Base-by-base conservation (phyloP, 2,888 invertebrate species). In the Thecocarcelia acutangulata region DNA sequence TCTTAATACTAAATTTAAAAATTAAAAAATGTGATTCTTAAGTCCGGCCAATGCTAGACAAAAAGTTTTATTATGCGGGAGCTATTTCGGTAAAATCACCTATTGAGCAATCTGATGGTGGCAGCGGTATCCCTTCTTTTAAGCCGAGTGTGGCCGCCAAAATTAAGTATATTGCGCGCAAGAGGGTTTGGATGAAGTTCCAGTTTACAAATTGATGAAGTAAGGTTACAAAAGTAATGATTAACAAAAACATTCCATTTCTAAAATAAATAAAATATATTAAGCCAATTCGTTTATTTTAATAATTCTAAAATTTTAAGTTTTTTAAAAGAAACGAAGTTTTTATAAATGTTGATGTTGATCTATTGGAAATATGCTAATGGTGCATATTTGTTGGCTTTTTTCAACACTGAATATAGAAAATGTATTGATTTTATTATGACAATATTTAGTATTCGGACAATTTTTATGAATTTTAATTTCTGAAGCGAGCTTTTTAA, bases 261-360 rank as follows among this genome's bases (percentile, higher is more conserved):
- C 46, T 56, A 12, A 52, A 69, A 68, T n/a, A n/a, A n/a, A 46
- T 61, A 44, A 15, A 75, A 78, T 48, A 79, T 54, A 48, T 61
- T 52, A 70, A 70, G 77, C 74, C 73, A 75, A 79, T 81, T 69
- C 63, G 33, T 44, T 50, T 74, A 50, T 37, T 50, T 59, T 33
- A 28, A 4, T 46, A 58, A 17, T 37, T 50, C 9, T 66, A 33
- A 33, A 56, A 24, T 59, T 24, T 15, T 48, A 56, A 61, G 77
- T 58, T 24, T 54, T 50, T 61, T 56, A 59, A 19, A 46, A 21
- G 33, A 13, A 40, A 17, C 59, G 13, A 61, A 68, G 33, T 59
- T 61, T 66, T 76, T 68, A 40, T 63, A 73, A 44, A 77, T 69
- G 69, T 63, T 64, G 59, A 48, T 63, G 63, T 63, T 52, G 46